phyloP scores from a whole-genome alignment of 1,140 invertebrate species.

The Mactra quadrangularis region DNA sequence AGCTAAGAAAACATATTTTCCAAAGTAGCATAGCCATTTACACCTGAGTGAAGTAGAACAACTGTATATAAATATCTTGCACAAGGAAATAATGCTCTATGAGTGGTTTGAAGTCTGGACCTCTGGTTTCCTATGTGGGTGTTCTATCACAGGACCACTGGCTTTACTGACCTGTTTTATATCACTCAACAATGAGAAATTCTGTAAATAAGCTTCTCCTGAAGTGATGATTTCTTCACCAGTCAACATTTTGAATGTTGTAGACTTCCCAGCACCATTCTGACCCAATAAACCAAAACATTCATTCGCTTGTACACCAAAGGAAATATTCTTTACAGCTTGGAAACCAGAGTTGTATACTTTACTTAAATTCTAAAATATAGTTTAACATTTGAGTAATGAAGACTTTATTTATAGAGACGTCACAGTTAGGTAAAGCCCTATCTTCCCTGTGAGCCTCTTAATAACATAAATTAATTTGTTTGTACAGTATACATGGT shows the following conservation, averaged over 20 bases:
- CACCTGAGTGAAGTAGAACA: no score
- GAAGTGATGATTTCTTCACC: slow-evolving; percentile 70
- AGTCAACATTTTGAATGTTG: slow-evolving; percentile 82
- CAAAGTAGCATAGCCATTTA: no score
- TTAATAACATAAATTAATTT: no score
- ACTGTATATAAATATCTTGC: no score
- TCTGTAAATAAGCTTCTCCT: slow-evolving; percentile 77
- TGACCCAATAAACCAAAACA: slow-evolving; percentile 94
- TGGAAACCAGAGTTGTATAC: slow-evolving; percentile 85
- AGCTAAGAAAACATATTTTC: no score
- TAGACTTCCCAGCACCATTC: slow-evolving; percentile 83
- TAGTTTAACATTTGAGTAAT: no score
- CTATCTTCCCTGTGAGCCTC: no score
- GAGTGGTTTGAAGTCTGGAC: background rate
- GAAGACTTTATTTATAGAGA: no score
- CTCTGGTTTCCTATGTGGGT: no score
- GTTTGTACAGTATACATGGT: no score
- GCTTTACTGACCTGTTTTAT: slow-evolving; percentile 82
- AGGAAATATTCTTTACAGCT: slow-evolving; percentile 90
- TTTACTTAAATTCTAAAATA: slow-evolving; percentile 84
- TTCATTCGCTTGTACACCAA: slow-evolving; percentile 88
- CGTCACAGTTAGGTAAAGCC: no score
- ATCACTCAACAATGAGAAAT: slow-evolving; percentile 76
- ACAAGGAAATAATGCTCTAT: background rate
- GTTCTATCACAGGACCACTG: background rate